phyloP scores from a whole-genome alignment of 2,113 vertebrate species.

The Stigmatopora nigra region DNA sequence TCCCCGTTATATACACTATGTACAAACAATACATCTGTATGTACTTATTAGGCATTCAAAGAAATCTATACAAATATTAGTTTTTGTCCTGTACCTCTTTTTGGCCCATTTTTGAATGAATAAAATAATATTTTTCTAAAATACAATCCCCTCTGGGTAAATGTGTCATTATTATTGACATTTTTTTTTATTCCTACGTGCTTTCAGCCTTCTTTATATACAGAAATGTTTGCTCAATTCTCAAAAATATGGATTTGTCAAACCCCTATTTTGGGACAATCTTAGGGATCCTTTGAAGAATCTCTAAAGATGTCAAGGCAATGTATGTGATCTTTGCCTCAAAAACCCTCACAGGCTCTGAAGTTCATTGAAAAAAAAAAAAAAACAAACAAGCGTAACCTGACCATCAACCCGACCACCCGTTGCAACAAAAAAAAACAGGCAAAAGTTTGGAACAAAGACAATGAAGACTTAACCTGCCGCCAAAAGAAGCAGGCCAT shows the following conservation, averaged over 20 bases:
- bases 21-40: slow-evolving; percentile 99
- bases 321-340: slow-evolving; percentile 84
- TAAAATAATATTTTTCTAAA: slow-evolving; percentile 95
- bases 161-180: slow-evolving; percentile 71
- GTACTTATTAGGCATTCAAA: slow-evolving; percentile 95
- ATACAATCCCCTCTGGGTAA: slow-evolving; percentile 98
- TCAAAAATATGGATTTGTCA: slow-evolving; percentile 98
- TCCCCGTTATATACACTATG: slow-evolving; percentile 99
- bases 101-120: slow-evolving; percentile 87
- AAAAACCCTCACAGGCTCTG: slow-evolving; percentile 73
- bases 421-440: slow-evolving; percentile 35
- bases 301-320: slow-evolving; percentile 93
- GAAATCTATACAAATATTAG: slow-evolving; percentile 99
- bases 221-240: slow-evolving; percentile 87
- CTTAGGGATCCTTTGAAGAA: slow-evolving; percentile 85
- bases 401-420: slow-evolving; percentile 69
- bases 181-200: slow-evolving; percentile 66
- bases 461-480: slow-evolving; percentile 19
- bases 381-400: slow-evolving; percentile 81
- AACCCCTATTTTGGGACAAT: slow-evolving; percentile 88
- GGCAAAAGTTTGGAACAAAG: slow-evolving; percentile 5
- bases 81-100: slow-evolving; percentile 96
- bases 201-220: slow-evolving; percentile 90
- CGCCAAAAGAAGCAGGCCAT: slow-evolving; percentile 51
- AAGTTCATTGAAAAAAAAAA: slow-evolving; percentile 79